phyloP scores from a whole-genome alignment of 37 sponge, comb jelly and placozoan species.

The Hexactinellida sp. region DNA sequence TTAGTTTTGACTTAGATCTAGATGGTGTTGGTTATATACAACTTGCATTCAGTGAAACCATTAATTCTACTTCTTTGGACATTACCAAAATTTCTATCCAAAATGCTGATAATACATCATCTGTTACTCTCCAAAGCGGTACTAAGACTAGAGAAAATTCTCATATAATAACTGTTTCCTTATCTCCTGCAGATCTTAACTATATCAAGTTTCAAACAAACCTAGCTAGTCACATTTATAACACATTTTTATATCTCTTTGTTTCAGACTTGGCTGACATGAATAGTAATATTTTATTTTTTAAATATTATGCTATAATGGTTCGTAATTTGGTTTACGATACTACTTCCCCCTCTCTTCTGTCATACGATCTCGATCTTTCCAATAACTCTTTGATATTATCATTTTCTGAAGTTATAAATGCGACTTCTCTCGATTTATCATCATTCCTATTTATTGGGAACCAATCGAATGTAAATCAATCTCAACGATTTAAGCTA shows the following conservation, averaged over 20 bases:
- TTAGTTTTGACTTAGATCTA: slow-evolving; percentile 47
- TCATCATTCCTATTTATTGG: slow-evolving; percentile 30
- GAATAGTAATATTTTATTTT: slow-evolving; percentile 32
- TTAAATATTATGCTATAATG: slow-evolving; percentile 1
- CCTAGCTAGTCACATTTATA: slow-evolving; percentile 30
- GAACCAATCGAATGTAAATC: background rate
- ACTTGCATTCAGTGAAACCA: slow-evolving; percentile 71
- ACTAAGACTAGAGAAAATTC: background rate
- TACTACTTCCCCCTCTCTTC: slow-evolving; percentile 24
- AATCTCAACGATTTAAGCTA: background rate
- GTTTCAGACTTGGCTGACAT: slow-evolving; percentile 40
- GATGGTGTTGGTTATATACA: slow-evolving; percentile 41
- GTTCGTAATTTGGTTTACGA: slow-evolving; percentile 27
- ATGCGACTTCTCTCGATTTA: slow-evolving; percentile 40
- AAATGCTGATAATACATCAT: slow-evolving; percentile 17
- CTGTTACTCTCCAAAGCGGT: slow-evolving; percentile 24
- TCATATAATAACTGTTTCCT: slow-evolving; percentile 22
- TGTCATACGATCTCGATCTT: slow-evolving; percentile 41
- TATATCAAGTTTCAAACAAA: slow-evolving; percentile 40
- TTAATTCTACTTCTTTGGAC: slow-evolving; percentile 44
- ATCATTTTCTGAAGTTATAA: slow-evolving; percentile 59
- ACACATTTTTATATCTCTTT: slow-evolving; percentile 34
- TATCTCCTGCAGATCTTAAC: slow-evolving; percentile 50
- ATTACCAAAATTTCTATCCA: slow-evolving; percentile 28
- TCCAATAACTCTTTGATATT: slow-evolving; percentile 33